Evolutionary conservation across 2,797 vertebrate species (phyloP).

Genomic region (Strix occidentalis): DNA sequence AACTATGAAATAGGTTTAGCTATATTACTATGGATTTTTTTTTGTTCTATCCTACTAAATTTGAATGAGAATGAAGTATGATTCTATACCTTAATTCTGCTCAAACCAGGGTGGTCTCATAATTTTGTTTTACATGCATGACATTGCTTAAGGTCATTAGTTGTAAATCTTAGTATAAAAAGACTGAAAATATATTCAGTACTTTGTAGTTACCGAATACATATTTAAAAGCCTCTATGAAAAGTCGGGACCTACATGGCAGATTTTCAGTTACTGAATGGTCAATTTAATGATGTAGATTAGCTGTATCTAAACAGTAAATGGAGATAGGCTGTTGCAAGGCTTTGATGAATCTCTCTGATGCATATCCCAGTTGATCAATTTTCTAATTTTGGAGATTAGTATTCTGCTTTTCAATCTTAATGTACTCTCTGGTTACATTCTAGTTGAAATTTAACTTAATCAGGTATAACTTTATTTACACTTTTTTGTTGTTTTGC

Average conservation of each 20-base stretch:
- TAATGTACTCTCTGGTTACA: constrained; percentile 37
- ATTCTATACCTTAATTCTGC: constrained; percentile 81
- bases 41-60: constrained; percentile 71
- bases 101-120: constrained; percentile 85
- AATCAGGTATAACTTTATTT: constrained; percentile 31
- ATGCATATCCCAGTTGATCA: constrained; percentile 71
- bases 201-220: constrained; percentile 85
- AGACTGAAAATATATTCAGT: constrained; percentile 84
- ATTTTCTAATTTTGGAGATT: constrained; percentile 74
- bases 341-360: constrained; percentile 77
- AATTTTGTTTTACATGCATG: constrained; percentile 86
- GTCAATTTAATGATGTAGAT: constrained; percentile 81
- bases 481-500: constrained; percentile 28
- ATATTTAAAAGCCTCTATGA: constrained; percentile 82
- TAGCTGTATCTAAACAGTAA: constrained; percentile 79
- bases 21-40: constrained; percentile 70
- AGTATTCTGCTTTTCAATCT: constrained; percentile 61
- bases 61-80: constrained; percentile 84
- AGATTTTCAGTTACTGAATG: constrained; percentile 82
- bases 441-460: constrained; percentile 42
- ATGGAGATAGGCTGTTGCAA: constrained; percentile 66
- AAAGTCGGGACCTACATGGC: constrained; percentile 84
- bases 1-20: constrained; percentile 79
- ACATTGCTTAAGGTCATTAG: constrained; percentile 84
- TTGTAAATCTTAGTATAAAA: constrained; percentile 85